These are phyloP conservation scores for Oligia fasciuncula DNA, from an alignment of 2,888 invertebrate genomes.

Conservation along the genomic window DNA sequence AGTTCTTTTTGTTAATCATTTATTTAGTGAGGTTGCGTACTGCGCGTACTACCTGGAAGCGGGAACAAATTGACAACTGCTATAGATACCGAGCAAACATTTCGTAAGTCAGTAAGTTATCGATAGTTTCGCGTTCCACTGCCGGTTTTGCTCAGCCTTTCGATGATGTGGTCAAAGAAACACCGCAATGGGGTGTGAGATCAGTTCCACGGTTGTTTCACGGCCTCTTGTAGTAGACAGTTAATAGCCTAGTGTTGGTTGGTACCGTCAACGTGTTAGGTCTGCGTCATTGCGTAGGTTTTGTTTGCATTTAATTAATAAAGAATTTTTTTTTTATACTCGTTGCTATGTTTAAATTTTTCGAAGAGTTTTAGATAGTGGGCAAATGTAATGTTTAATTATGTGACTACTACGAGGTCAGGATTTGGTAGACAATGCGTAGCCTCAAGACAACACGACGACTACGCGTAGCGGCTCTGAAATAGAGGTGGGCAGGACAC, in stretches of 20 bases:
- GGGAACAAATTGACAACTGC: slow-evolving; percentile 60
- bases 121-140: slow-evolving; percentile 32
- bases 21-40: slow-evolving; percentile 56
- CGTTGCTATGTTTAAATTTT: slow-evolving; percentile 41
- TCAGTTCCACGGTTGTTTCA: slow-evolving; percentile 24
- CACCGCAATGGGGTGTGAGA: slow-evolving; percentile 45
- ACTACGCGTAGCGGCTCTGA: too few relatives aligned
- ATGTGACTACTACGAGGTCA: neutral
- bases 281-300: slow-evolving; percentile 66
- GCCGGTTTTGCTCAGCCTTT: slow-evolving; percentile 26
- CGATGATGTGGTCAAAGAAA: slow-evolving; percentile 45
- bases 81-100: slow-evolving; percentile 55
- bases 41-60: slow-evolving; percentile 43
- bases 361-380: neutral
- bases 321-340: slow-evolving; percentile 43
- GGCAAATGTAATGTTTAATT: neutral
- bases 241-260: slow-evolving; percentile 50
- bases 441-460: neutral
- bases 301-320: slow-evolving; percentile 58
- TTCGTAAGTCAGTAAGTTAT: slow-evolving; percentile 32
- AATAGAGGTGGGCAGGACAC: too few relatives aligned
- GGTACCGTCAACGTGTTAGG: slow-evolving; percentile 38
- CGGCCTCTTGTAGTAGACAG: slow-evolving; percentile 26
- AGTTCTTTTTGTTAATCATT: slow-evolving; percentile 68
- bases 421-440: neutral